Evolutionary conservation across 2,113 vertebrate genomes (phyloP).

Genomic region (Copsychus sechellarum): DNA sequence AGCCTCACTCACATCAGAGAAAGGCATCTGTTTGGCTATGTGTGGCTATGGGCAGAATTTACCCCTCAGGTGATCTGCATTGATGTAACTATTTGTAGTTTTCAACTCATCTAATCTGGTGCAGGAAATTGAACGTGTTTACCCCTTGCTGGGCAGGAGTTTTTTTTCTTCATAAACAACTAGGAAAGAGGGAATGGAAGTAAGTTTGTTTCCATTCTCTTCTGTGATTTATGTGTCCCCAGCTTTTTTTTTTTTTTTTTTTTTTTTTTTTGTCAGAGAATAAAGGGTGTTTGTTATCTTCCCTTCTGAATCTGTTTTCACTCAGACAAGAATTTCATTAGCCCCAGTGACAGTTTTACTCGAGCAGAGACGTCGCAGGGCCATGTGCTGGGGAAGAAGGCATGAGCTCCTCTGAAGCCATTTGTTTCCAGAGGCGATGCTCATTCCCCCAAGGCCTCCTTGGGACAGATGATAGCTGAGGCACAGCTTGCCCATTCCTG

Average conservation of each 20-base stretch:
- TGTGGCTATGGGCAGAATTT: background rate
- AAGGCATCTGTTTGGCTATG: conserved; percentile 5
- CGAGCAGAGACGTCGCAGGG: background rate
- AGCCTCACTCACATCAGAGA: conserved; percentile 10
- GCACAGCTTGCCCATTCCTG: background rate
- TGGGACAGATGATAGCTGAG: background rate
- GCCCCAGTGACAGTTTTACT: background rate
- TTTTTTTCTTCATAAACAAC: background rate
- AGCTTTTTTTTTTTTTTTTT: background rate
- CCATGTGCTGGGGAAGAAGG: background rate
- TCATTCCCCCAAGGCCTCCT: background rate
- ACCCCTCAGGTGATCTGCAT: conserved; percentile 28
- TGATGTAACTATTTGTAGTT: conserved; percentile 46
- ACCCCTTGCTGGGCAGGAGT: background rate
- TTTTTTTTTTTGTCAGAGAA: background rate
- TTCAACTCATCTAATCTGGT: background rate
- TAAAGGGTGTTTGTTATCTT: background rate
- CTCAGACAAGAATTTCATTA: background rate
- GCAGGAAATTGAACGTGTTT: conserved; percentile 22
- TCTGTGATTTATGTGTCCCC: background rate
- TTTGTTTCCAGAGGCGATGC: background rate
- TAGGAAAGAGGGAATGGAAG: background rate
- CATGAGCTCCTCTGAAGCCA: background rate
- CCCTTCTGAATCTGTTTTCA: background rate
- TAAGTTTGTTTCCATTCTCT: background rate